These are phyloP conservation scores for Thymelicus lineola DNA, from an alignment of 2,888 invertebrate genomes.

Conservation along the genomic window DNA sequence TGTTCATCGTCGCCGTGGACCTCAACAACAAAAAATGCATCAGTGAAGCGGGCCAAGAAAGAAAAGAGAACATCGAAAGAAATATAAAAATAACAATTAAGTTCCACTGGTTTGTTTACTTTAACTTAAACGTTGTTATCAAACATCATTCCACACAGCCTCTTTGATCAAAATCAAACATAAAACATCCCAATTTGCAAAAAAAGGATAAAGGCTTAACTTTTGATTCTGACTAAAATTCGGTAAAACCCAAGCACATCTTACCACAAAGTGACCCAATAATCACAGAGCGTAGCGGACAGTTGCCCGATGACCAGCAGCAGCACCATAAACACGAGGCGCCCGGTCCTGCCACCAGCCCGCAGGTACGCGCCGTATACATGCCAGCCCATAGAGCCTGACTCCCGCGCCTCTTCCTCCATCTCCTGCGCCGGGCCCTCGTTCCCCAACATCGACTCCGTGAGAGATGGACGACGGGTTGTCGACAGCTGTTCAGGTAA, in stretches of 20 bases:
- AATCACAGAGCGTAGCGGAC: slow-evolving; percentile 89
- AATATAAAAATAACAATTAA: no score
- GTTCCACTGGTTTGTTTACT: no score
- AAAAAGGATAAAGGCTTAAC: no score
- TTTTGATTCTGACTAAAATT: no score
- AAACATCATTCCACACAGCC: no score
- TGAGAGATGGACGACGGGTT: slow-evolving; percentile 74
- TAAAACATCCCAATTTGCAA: no score
- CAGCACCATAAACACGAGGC: slow-evolving; percentile 79
- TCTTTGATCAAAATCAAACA: no score
- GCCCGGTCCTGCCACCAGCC: slow-evolving; percentile 83
- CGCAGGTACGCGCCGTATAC: slow-evolving; percentile 87
- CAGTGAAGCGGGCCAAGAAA: no score
- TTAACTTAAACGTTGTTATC: no score
- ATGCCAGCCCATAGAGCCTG: slow-evolving; percentile 87
- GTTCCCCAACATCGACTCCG: slow-evolving; percentile 73
- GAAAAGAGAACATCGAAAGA: no score
- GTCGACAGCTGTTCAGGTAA: slow-evolving; percentile 65
- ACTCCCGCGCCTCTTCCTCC: slow-evolving; percentile 86
- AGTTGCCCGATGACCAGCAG: slow-evolving; percentile 87
- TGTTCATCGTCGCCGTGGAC: no score
- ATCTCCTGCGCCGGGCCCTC: slow-evolving; percentile 81
- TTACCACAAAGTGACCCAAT: slow-evolving; percentile 91
- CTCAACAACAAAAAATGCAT: no score
- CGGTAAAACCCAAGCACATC: slow-evolving; percentile 23